Evolutionary conservation across 2,888 invertebrate species (phyloP).

Genomic region (Microctonus aethiopoides): DNA sequence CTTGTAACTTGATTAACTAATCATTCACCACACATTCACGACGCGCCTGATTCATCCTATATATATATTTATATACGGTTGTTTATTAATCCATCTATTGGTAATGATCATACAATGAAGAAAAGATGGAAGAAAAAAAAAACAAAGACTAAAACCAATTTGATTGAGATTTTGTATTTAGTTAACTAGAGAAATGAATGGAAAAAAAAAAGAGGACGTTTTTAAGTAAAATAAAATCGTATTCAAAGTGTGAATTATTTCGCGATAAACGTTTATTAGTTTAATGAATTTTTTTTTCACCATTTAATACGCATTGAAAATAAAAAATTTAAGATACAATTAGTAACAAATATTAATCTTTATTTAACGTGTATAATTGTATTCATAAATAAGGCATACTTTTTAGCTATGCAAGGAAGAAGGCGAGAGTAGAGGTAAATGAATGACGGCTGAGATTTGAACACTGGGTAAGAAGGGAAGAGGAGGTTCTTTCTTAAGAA

Average conservation of each 20-base stretch:
- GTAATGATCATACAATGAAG: conserved; percentile 53
- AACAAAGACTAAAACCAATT: conserved; percentile 63
- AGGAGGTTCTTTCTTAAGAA: conserved; percentile 39
- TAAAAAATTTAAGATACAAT: conserved; percentile 41
- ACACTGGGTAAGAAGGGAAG: background rate
- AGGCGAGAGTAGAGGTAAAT: conserved; percentile 18
- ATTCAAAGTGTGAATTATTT: conserved; percentile 62
- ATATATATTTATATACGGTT: conserved; percentile 28
- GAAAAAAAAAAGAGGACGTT: conserved; percentile 49
- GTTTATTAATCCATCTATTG: conserved; percentile 32
- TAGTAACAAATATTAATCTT: conserved; percentile 66
- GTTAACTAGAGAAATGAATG: too few relatives aligned
- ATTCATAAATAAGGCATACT: conserved; percentile 64
- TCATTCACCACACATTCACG: conserved; percentile 40
- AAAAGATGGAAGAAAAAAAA: conserved; percentile 62
- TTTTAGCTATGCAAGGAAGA: conserved; percentile 52
- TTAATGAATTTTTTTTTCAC: conserved; percentile 18
- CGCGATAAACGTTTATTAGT: conserved; percentile 21
- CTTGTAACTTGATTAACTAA: conserved; percentile 53
- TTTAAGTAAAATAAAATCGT: conserved; percentile 60
- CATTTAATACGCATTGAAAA: conserved; percentile 11
- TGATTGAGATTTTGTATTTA: conserved; percentile 68
- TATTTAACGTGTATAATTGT: conserved; percentile 62
- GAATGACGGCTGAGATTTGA: conserved; percentile 10
- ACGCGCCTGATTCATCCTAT: background rate